These are phyloP conservation scores for Pseudococcus jackbeardsleyi DNA, from an alignment of 2,888 invertebrate genomes.

Conservation along the genomic window DNA sequence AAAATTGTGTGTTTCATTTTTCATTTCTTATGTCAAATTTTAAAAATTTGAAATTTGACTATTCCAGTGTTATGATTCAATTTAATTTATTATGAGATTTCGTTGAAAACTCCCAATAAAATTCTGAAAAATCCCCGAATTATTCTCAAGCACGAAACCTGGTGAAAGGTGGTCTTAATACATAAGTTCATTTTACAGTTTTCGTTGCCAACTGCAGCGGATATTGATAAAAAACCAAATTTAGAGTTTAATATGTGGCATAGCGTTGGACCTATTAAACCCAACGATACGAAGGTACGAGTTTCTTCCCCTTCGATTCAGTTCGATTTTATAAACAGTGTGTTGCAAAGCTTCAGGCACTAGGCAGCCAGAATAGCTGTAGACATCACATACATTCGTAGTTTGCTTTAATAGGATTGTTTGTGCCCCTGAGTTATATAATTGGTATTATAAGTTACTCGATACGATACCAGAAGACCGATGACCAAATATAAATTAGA, in stretches of 20 bases:
- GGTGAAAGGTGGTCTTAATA: background rate
- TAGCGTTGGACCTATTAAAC: conserved; percentile 67
- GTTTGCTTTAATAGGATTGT: conserved; percentile 16
- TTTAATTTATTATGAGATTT: too few species aligned
- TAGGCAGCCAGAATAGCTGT: background rate
- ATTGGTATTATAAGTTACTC: background rate
- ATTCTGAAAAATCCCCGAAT: background rate
- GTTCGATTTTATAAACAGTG: background rate
- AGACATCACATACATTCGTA: background rate
- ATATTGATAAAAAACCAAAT: conserved; percentile 52
- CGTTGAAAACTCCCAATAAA: background rate
- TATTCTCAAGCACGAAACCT: background rate
- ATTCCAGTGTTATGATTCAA: too few species aligned
- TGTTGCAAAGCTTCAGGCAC: conserved; percentile 9
- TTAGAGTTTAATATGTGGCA: conserved; percentile 67
- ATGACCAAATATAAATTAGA: conserved; percentile 8
- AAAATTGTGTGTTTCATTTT: too few species aligned
- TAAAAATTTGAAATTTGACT: too few species aligned
- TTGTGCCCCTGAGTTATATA: background rate
- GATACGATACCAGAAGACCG: background rate
- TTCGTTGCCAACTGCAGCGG: conserved; percentile 62
- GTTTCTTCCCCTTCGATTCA: conserved; percentile 16
- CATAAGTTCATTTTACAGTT: conserved; percentile 59
- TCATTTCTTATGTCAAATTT: too few species aligned
- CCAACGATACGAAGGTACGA: conserved; percentile 33